Base-by-base conservation (phyloP, 2,113 vertebrate species). In the Campylomormyrus numenius region DNA sequence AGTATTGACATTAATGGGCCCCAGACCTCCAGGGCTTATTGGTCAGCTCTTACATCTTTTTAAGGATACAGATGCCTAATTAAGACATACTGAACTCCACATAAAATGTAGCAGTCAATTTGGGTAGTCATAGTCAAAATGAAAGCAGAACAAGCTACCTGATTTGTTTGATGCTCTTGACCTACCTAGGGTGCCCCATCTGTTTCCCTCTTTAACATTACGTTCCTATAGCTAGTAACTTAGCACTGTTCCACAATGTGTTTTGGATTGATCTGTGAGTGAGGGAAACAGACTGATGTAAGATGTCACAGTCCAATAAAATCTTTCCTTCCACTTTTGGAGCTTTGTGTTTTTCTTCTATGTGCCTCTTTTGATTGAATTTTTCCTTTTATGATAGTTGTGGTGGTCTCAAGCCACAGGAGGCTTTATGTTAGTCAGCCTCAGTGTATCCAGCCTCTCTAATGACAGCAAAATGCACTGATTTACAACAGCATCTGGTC, bases 401-500 rank as follows among this genome's bases (percentile, higher is more conserved):
- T 85, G 83, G 42, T 45, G 7, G 83, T n/a, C 42, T 48, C 8
- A 46, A 4, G 83, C 45, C 24, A 31, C 27, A 17, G 49, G 10
- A 49, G 27, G 49, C 6, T 52, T 87, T 87, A 45, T 56, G 85
- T 21, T 35, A 53, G 85, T 27, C 48, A 17, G 49, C 85, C 49
- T 17, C 27, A 56, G 85, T 56, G 11, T 62, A 48, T 46, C 35
- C 49, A 24, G 9, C 39, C 13, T 24, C 39, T 13, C 27, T 35
- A 84, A 39, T 88, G 19, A 66, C 1, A 39, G 21, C 80, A 48
- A 42, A 80, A 48, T 42, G 62, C 85, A 11, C n/a, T 58, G 52
- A 66, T 49, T 39, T 80, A 11, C 49, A 21, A 9, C 89, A 89
- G 89, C 92, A 92, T 87, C 85, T 49, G 70, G 10, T 48, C 24